Evolutionary conservation across 2,888 invertebrate genomes (phyloP).

Genomic region (Meiosimyza platycephala): DNA sequence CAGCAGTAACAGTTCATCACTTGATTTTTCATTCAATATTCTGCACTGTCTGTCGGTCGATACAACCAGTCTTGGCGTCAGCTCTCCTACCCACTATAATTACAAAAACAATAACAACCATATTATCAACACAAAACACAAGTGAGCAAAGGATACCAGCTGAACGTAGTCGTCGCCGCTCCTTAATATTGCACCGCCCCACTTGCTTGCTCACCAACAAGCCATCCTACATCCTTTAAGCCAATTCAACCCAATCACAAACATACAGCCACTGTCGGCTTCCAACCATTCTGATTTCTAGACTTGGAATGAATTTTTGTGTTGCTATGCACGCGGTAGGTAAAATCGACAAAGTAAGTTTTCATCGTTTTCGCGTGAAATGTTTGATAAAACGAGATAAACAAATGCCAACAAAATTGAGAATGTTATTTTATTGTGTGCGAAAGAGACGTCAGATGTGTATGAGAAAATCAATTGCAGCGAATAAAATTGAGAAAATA

Average conservation of each 20-base stretch:
- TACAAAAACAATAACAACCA: neutral
- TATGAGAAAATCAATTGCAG: conserved; percentile 26
- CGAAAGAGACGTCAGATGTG: conserved; percentile 16
- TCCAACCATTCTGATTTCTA: conserved; percentile 27
- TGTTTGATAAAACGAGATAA: conserved; percentile 35
- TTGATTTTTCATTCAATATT: conserved; percentile 26
- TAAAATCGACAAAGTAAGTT: conserved; percentile 35
- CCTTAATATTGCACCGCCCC: neutral
- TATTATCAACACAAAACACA: neutral
- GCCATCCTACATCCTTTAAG: conserved; percentile 8
- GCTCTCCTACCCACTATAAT: conserved; percentile 4
- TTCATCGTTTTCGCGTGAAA: conserved; percentile 31
- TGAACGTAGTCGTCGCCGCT: conserved; percentile 23
- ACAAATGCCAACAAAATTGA: neutral
- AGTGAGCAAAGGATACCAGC: conserved; percentile 17
- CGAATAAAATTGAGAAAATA: conserved; percentile 27
- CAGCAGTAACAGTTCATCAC: neutral
- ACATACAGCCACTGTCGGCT: conserved; percentile 1
- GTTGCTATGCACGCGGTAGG: conserved; percentile 38
- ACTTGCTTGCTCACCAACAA: neutral
- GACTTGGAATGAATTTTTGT: conserved; percentile 36
- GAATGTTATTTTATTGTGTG: neutral
- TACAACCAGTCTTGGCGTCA: conserved; percentile 12
- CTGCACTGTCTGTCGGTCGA: conserved; percentile 13
- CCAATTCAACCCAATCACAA: conserved; percentile 15